Percentiles rank a stretch among this genome's conserved stretches.
Evolutionary conservation across 23 tunicate genomes (phyloP).

Genomic region (Trididemnum nubilum): DNA sequence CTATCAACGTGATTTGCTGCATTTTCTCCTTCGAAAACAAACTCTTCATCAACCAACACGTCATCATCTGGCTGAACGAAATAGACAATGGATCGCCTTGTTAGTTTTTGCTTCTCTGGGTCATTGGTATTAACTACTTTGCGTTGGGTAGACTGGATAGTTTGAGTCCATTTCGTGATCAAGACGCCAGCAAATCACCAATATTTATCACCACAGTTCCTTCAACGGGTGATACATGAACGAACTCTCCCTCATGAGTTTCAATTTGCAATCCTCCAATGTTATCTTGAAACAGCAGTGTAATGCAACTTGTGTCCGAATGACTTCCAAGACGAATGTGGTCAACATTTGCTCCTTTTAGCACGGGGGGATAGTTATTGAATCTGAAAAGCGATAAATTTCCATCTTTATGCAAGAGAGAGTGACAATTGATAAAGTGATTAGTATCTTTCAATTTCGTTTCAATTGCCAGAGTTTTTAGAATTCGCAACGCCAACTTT

Average conservation of each 20-base stretch:
- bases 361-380: slow-evolving; percentile 53
- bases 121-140: background rate
- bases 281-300: slow-evolving; percentile 56
- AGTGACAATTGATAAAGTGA: background rate
- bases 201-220: slow-evolving; percentile 46
- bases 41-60: slow-evolving; percentile 17
- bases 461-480: slow-evolving; percentile 35
- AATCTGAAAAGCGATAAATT: slow-evolving; percentile 43
- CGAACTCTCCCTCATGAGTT: slow-evolving; percentile 9
- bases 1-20: too few relatives aligned
- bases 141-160: slow-evolving; percentile 36
- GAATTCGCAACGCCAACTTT: slow-evolving; percentile 34
- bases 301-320: slow-evolving; percentile 55
- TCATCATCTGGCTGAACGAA: slow-evolving; percentile 43
- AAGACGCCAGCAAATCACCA: slow-evolving; percentile 37
- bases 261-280: slow-evolving; percentile 56
- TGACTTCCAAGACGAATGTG: slow-evolving; percentile 49
- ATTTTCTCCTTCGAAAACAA: too few relatives aligned
- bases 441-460: slow-evolving; percentile 47
- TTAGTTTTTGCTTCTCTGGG: background rate
- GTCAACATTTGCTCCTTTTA: background rate
- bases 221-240: slow-evolving; percentile 43
- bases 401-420: slow-evolving; percentile 9
- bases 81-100: slow-evolving; percentile 33
- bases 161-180: slow-evolving; percentile 29